Percentiles rank a stretch among this genome's conserved stretches.
Conservation (phyloP, 2,797 vertebrate species). For the Linurgus olivaceus region DNA sequence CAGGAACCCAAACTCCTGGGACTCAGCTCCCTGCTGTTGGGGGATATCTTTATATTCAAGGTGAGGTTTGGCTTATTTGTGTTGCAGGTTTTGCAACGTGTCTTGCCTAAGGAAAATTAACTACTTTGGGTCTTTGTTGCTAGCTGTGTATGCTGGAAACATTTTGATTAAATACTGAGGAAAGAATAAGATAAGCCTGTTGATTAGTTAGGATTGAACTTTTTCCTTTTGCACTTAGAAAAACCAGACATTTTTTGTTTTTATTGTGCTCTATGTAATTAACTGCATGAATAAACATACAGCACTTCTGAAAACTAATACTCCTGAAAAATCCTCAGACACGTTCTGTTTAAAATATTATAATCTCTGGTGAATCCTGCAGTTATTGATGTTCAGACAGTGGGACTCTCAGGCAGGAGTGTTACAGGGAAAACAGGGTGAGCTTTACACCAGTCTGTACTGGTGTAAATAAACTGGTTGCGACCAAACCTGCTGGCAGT, state of each 20-base stretch:
- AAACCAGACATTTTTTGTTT: not conserved
- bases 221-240: not conserved
- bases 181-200: not conserved
- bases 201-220: not conserved
- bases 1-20: not conserved
- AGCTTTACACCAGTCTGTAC: not conserved
- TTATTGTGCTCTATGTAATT: not conserved
- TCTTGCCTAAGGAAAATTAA: not conserved
- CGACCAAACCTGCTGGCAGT: not conserved
- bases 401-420: not conserved
- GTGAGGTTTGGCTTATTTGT: not conserved
- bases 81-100: not conserved
- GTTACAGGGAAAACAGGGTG: not conserved
- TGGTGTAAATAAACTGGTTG: not conserved
- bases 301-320: conserved; percentile 4
- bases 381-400: not conserved
- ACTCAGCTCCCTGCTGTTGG: not conserved
- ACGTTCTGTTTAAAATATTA: not conserved
- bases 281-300: conserved; percentile 2
- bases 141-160: not conserved
- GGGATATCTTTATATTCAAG: not conserved
- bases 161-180: not conserved
- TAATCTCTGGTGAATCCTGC: not conserved
- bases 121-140: not conserved
- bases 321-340: not conserved